Evolutionary conservation across 2,888 invertebrate genomes (phyloP), one percentile per base, ranked within the genome.

Genomic region (Hydrotaea cyrtoneurina): DNA sequence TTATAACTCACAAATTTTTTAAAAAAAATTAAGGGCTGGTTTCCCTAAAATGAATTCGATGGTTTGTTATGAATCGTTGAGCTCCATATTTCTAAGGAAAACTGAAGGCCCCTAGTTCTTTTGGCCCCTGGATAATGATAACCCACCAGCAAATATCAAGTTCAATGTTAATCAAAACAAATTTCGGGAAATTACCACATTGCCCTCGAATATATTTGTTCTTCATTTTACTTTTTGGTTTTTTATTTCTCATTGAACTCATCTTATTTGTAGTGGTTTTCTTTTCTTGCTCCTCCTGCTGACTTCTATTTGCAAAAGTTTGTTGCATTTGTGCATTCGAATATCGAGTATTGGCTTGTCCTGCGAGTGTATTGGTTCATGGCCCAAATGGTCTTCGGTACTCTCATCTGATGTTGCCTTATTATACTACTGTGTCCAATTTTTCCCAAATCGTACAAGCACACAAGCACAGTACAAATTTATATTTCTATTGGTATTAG

Each of bases 391-490:
- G 36, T 66, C 8, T 46, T 15, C 50, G 13, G n/a, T 2, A 43
- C 43, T 57, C 21, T 66, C 19, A 43, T 59, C 36, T 78, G 77
- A 23, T 43, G 53, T 57, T 77, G 11, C 66, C 64, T 81, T 81
- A 59, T 81, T 59, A 78, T 73, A 50, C 73, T 53, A 76, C 78
- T 69, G 78, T 79, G 78, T 73, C 59, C 81, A 84, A 79, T 84
- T 81, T 85, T 76, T 36, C 69, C 73, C 46, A 82, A 81, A 84
- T 78, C 76, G 59, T 46, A 76, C 78, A 84, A 64, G 72, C 36
- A 75, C 26, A 75, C 43, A 50, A 39, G 31, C 31, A 26, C 57
- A 11, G 17, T 21, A 64, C 64, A 39, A 21, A 43, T 21, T 17
- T 66, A n/a, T 64, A 17, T 39, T 10, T 21, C 8, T 17, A 43